Conservation (phyloP, 2,888 invertebrate genomes). For the Theodoxus fluviatilis region DNA sequence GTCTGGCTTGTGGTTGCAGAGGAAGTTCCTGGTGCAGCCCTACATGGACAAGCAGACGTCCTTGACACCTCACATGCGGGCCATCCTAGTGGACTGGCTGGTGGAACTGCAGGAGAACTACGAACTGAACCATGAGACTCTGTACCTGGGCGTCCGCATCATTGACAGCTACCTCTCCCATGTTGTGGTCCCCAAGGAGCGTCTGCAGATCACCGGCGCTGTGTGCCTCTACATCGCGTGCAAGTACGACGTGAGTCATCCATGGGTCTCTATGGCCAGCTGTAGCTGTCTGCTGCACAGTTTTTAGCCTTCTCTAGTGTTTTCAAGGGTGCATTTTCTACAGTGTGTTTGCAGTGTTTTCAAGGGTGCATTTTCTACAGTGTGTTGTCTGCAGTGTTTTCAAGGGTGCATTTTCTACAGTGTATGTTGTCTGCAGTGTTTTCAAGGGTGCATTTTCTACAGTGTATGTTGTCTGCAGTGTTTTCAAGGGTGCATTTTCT, state of each 20-base stretch:
- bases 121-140: constrained; percentile 96
- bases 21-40: constrained; percentile 77
- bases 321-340: no score
- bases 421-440: no score
- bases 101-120: constrained; percentile 91
- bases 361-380: no score
- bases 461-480: no score
- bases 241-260: constrained; percentile 88
- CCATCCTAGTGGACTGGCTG: constrained; percentile 97
- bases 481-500: no score
- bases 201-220: constrained; percentile 89
- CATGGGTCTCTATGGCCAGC: no score
- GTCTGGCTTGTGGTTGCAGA: constrained; percentile 66
- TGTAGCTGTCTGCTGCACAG: no score
- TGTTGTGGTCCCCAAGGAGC: constrained; percentile 76
- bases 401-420: no score
- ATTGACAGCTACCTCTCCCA: constrained; percentile 86
- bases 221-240: constrained; percentile 91
- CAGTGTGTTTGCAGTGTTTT: no score
- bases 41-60: constrained; percentile 82
- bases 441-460: no score
- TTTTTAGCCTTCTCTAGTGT: no score
- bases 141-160: constrained; percentile 94
- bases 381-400: no score
- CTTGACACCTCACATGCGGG: constrained; percentile 86